Evolutionary conservation across 2,113 vertebrate genomes (phyloP).

Genomic region (Hirundichthys speculiger): DNA sequence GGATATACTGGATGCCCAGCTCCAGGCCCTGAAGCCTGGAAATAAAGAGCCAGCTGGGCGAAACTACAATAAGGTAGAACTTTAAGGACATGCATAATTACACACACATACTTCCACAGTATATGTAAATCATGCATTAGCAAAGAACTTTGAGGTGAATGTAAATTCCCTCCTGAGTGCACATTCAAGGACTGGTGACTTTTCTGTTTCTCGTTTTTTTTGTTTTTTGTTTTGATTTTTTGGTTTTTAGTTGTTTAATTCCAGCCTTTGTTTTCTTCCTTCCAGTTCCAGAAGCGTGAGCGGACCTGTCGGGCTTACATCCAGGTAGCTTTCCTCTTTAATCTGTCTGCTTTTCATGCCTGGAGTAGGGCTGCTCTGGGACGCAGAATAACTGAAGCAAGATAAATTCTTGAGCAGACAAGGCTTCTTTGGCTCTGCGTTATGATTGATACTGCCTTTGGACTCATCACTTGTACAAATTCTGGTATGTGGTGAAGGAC

Average conservation of each 20-base stretch:
- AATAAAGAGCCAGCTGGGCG: conserved; percentile 90
- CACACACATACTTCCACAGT: neutral
- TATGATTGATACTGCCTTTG: conserved; percentile 69
- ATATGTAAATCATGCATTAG: conserved; percentile 29
- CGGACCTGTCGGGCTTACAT: conserved; percentile 92
- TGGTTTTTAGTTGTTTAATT: conserved; percentile 42
- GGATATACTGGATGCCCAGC: conserved; percentile 93
- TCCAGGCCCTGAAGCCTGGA: conserved; percentile 90
- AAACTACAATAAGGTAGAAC: conserved; percentile 92
- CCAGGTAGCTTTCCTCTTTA: conserved; percentile 82
- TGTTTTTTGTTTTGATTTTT: neutral
- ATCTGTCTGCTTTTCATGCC: conserved; percentile 55
- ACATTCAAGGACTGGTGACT: conserved; percentile 28
- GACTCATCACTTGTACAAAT: conserved; percentile 57
- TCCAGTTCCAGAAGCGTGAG: conserved; percentile 92
- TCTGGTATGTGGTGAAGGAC: conserved; percentile 50
- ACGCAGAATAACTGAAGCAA: conserved; percentile 58
- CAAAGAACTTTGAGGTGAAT: conserved; percentile 29
- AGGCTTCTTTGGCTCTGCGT: conserved; percentile 52
- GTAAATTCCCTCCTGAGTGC: conserved; percentile 17
- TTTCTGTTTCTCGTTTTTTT: conserved; percentile 40
- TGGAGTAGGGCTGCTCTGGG: conserved; percentile 46
- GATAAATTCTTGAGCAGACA: conserved; percentile 61
- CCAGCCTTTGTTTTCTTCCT: conserved; percentile 57
- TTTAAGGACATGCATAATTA: conserved; percentile 13